Conservation (phyloP, 2,888 invertebrate species). For the Euplagia quadripunctaria region DNA sequence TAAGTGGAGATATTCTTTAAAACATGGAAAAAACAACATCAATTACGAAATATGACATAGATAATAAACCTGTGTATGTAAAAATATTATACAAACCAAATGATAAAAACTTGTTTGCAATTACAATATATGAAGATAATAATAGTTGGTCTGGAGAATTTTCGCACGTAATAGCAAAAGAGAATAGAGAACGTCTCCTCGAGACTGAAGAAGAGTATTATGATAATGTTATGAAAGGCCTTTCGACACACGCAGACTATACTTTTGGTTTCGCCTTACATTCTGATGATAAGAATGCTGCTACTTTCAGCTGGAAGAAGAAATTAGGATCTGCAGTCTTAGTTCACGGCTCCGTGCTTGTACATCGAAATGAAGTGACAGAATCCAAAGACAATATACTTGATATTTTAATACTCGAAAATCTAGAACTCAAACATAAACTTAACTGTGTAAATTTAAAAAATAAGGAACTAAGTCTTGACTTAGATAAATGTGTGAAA, state of each 20-base stretch:
- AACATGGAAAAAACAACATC: constrained; percentile 30
- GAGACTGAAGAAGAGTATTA: constrained; percentile 65
- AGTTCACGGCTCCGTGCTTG: constrained; percentile 64
- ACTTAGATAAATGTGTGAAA: constrained; percentile 62
- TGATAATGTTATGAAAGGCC: constrained; percentile 55
- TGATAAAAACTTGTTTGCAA: constrained; percentile 63
- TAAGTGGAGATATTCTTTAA: background rate
- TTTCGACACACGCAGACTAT: constrained; percentile 50
- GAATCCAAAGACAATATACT: constrained; percentile 62
- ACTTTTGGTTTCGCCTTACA: constrained; percentile 53
- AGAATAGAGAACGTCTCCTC: constrained; percentile 55
- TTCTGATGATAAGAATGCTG: constrained; percentile 43
- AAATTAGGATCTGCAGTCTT: constrained; percentile 53
- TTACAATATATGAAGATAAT: constrained; percentile 65
- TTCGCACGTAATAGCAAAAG: constrained; percentile 60
- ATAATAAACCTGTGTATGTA: constrained; percentile 56
- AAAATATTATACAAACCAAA: constrained; percentile 68
- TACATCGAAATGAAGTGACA: constrained; percentile 50
- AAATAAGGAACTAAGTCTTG: constrained; percentile 48
- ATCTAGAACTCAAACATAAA: constrained; percentile 52
- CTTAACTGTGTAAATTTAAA: constrained; percentile 47
- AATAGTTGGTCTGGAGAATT: constrained; percentile 70
- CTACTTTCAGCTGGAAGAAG: constrained; percentile 72
- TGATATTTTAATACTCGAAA: constrained; percentile 68
- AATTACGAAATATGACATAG: constrained; percentile 60